These are phyloP conservation scores for Smithornis capensis DNA, from an alignment of 2,113 vertebrate genomes.

Conservation along the genomic window DNA sequence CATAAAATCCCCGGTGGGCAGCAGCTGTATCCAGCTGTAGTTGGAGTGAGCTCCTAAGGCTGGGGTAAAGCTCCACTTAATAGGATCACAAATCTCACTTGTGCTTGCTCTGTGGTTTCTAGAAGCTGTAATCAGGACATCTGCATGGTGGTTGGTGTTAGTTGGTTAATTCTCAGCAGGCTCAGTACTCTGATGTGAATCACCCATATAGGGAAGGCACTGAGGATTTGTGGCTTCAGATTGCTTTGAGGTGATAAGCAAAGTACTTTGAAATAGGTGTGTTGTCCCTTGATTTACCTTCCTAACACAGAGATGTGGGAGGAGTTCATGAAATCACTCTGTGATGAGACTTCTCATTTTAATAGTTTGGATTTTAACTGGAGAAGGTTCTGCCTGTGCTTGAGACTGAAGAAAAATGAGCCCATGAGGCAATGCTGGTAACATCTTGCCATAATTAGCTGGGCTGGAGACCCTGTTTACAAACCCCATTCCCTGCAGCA, in stretches of 20 bases:
- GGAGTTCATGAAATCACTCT: background rate
- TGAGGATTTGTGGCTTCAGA: background rate
- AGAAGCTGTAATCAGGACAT: background rate
- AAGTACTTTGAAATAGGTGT: background rate
- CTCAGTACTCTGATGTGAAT: background rate
- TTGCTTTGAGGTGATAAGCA: background rate
- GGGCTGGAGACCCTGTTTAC: background rate
- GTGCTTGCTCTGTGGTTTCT: background rate
- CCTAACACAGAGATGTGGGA: background rate
- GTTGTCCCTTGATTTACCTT: background rate
- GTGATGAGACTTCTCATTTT: background rate
- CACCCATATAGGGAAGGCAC: rapidly evolving
- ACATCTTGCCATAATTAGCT: background rate
- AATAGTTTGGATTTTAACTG: background rate
- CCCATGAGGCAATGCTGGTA: rapidly evolving
- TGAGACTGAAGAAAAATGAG: background rate
- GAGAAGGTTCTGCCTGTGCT: background rate
- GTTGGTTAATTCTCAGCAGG: background rate
- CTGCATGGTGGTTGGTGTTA: background rate
- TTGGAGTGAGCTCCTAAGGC: background rate
- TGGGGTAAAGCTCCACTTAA: background rate
- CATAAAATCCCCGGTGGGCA: background rate
- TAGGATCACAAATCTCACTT: background rate
- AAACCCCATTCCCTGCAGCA: background rate
- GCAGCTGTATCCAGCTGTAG: background rate